These are phyloP conservation scores for Ivindomyrus marchei DNA, from an alignment of 2,113 vertebrate genomes.

Conservation along the genomic window DNA sequence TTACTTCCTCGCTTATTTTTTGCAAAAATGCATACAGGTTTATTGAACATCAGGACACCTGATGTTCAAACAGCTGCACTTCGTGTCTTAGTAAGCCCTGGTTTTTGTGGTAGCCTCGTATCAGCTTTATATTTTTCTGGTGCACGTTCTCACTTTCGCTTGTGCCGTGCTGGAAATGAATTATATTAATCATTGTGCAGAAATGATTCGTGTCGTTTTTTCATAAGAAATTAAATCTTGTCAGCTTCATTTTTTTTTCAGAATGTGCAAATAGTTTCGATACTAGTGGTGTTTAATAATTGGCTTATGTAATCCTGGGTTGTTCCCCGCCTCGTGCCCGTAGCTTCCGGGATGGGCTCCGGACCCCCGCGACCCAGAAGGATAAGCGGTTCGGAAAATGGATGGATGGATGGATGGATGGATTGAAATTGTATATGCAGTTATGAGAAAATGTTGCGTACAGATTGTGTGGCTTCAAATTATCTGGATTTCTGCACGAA, in stretches of 20 bases:
- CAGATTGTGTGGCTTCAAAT: background rate
- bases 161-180: background rate
- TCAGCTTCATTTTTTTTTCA: background rate
- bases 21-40: background rate
- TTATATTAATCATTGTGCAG: background rate
- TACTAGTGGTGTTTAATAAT: background rate
- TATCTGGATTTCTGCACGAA: background rate
- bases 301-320: background rate
- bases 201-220: background rate
- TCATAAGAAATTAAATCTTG: background rate
- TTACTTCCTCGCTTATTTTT: too few species aligned
- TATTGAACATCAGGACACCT: background rate
- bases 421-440: background rate
- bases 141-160: conserved; percentile 56
- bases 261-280: background rate
- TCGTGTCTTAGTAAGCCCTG: background rate
- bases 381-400: too few species aligned
- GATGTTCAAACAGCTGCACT: background rate
- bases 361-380: too few species aligned
- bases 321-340: too few species aligned
- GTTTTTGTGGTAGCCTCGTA: conserved; percentile 54
- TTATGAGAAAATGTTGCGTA: background rate
- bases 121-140: conserved; percentile 61
- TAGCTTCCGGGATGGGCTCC: too few species aligned
- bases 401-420: too few species aligned